Conservation (phyloP, 2,797 vertebrate genomes). For the Lindbergichthys nudifrons region DNA sequence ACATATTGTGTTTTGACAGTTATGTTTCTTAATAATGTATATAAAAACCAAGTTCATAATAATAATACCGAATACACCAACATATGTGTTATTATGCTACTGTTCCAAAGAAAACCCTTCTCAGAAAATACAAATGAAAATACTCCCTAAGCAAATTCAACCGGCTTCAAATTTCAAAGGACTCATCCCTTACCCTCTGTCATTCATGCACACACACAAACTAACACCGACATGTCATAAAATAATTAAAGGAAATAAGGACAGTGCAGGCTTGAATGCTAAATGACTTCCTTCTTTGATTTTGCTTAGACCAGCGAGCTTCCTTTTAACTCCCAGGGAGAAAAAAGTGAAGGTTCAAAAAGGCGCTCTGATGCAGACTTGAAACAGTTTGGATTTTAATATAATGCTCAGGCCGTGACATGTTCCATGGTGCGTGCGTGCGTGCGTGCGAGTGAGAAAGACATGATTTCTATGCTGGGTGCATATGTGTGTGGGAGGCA, state of each 20-base stretch:
- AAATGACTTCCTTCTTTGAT: slow-evolving; percentile 37
- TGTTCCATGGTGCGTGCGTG: background rate
- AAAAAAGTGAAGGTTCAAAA: slow-evolving; percentile 42
- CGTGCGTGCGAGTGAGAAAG: slow-evolving; percentile 9
- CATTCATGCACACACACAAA: slow-evolving; percentile 5
- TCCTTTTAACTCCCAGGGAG: slow-evolving; percentile 46
- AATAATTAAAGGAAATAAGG: slow-evolving; percentile 58
- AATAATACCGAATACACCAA: slow-evolving; percentile 17
- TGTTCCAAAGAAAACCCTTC: slow-evolving; percentile 29
- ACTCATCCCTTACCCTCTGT: background rate
- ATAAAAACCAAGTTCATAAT: slow-evolving; percentile 31
- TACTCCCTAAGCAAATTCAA: slow-evolving; percentile 13
- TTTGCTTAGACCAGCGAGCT: slow-evolving; percentile 27
- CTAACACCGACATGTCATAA: slow-evolving; percentile 10
- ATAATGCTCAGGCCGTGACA: slow-evolving; percentile 20
- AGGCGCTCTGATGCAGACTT: slow-evolving; percentile 50
- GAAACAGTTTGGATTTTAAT: slow-evolving; percentile 50
- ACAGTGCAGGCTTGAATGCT: slow-evolving; percentile 31
- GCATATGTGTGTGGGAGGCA: slow-evolving; percentile 61
- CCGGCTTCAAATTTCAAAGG: slow-evolving; percentile 33
- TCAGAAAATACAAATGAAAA: slow-evolving; percentile 17
- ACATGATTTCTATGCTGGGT: slow-evolving; percentile 36
- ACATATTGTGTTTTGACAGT: slow-evolving; percentile 50
- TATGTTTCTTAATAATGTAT: slow-evolving; percentile 37
- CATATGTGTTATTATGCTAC: slow-evolving; percentile 9